Evolutionary conservation across 2,113 vertebrate species (phyloP), one percentile per base, ranked within the genome.

Genomic region (Cynoglossus semilaevis): DNA sequence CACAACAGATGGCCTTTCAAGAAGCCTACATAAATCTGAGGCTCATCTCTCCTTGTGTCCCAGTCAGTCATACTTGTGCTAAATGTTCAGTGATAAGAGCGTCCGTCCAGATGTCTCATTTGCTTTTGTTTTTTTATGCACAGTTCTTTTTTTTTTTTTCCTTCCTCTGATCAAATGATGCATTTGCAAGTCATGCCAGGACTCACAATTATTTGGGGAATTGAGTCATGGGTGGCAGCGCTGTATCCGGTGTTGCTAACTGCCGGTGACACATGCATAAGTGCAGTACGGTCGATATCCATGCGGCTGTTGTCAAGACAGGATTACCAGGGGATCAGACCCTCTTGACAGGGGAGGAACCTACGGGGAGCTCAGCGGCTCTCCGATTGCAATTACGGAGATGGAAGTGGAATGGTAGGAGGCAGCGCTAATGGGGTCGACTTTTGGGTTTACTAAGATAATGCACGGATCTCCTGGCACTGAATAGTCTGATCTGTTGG

Each of bases 241-340:
- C 12, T n/a, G 15, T 58, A 55, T 40, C 14, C 29, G 47, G 54
- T 38, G 48, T 15, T 36, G 19, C 37, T 49, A 42, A 53, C 43
- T 22, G 18, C n/a, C n/a, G n/a, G n/a, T n/a, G n/a, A n/a, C n/a
- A n/a, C n/a, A n/a, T n/a, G n/a, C 52, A n/a, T 29, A 54, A 15
- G 19, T 59, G 68, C 58, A 46, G 29, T 15, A 10, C 41, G 76
- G 84, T 88, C 84, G 75, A 86, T 85, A 83, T 73, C 80, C 67
- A 63, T 64, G 76, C 73, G 71, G 55, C 74, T 51, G 56, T 60
- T 74, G 71, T 85, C 57, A 74, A 78, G 80, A 68, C 49, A n/a
- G 79, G 80, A 89, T 86, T 88, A 87, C 18, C 55, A 38, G 37
- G 46, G 68, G 74, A 84, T 86, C 72, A 84, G 78, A 79, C 58